Percentiles rank a stretch among this genome's conserved stretches.
These are phyloP conservation scores for Saguinus midas DNA, from an alignment of 2,113 vertebrate species.

Conservation along the genomic window DNA sequence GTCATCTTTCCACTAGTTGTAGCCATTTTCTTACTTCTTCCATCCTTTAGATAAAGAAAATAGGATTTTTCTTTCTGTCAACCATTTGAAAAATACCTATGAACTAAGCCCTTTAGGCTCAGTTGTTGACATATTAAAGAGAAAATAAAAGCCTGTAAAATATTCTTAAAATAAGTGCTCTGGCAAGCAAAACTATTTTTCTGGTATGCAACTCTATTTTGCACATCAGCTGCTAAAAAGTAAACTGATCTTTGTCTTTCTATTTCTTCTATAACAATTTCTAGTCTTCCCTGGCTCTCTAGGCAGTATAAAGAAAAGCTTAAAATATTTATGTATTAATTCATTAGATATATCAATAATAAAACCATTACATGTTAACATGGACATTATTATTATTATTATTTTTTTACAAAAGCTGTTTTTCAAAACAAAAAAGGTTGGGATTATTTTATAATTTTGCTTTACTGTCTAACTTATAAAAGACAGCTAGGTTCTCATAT, in stretches of 20 bases:
- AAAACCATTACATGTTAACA: neutral
- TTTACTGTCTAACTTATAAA: neutral
- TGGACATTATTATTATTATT: neutral
- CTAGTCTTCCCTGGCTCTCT: neutral
- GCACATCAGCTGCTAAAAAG: neutral
- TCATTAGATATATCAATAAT: neutral
- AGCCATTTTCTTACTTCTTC: neutral
- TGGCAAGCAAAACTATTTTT: neutral
- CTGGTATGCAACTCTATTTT: neutral
- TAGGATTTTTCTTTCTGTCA: neutral
- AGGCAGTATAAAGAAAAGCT: neutral
- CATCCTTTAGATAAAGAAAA: neutral
- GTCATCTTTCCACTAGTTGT: neutral
- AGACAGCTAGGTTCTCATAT: neutral
- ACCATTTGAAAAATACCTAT: neutral
- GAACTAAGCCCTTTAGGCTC: neutral
- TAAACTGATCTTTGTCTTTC: neutral
- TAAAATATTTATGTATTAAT: neutral
- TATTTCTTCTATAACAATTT: neutral
- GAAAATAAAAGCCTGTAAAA: neutral
- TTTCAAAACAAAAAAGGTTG: neutral
- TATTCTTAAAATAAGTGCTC: neutral
- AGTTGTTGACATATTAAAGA: neutral
- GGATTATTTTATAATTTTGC: neutral
- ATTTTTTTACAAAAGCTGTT: neutral